These are phyloP conservation scores for Vireo altiloquus DNA, from an alignment of 2,113 vertebrate genomes.

Conservation along the genomic window DNA sequence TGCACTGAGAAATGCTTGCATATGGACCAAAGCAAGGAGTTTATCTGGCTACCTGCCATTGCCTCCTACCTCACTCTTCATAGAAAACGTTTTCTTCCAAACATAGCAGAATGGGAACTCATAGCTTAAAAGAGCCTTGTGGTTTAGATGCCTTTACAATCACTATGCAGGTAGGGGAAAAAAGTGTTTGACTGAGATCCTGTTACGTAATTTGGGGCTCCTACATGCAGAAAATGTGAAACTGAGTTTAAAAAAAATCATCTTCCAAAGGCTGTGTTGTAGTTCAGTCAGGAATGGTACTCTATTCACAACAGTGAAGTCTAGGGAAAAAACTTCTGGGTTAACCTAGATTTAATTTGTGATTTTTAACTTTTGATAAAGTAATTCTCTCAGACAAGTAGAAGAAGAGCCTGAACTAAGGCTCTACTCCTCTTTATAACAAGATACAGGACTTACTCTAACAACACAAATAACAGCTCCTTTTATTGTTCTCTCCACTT, in stretches of 20 bases:
- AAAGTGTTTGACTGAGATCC: not conserved
- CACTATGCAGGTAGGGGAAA: not conserved
- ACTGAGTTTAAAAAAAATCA: not conserved
- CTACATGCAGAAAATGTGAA: not conserved
- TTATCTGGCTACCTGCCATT: constrained; percentile 25
- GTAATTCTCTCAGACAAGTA: not conserved
- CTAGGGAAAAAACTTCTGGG: not conserved
- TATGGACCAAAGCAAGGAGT: constrained; percentile 11
- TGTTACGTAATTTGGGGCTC: not conserved
- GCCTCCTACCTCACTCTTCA: constrained; percentile 15
- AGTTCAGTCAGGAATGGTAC: not conserved
- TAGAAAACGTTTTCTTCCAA: constrained; percentile 40
- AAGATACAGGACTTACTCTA: not conserved
- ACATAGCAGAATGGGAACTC: constrained; percentile 6
- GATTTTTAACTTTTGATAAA: not conserved
- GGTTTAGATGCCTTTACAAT: constrained; percentile 32
- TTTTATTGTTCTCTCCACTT: not conserved
- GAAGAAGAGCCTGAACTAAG: not conserved
- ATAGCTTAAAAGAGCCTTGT: not conserved
- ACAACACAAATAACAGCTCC: not conserved
- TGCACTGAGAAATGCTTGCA: constrained; percentile 17
- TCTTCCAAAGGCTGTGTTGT: not conserved
- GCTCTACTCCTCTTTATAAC: not conserved
- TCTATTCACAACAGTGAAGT: not conserved
- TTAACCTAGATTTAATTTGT: not conserved